Evolutionary conservation across 1,140 invertebrate genomes (phyloP), one percentile per base, ranked within the genome.

Genomic region (Drosophila bocki): DNA sequence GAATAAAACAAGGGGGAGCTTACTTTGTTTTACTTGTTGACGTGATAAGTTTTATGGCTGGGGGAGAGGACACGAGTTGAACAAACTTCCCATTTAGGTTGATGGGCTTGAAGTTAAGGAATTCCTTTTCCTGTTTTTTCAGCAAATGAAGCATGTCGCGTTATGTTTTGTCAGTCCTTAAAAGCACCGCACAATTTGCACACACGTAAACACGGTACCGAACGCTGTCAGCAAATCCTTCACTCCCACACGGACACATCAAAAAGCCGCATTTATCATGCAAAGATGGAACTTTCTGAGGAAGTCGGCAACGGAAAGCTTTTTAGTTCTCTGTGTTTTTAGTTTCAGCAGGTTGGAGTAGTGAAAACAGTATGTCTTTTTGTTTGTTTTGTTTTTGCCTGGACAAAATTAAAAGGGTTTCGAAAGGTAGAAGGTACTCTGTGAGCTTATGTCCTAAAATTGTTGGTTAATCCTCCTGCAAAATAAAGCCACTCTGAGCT

Each of bases 221-320:
- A 41, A 48, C 29, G 26, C 33, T 26, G 41, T 64, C 63, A 54
- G 59, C 54, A 56, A 70, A 64, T 62, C 44, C 48, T 51, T 67
- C 71, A n/a, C 65, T 62, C 56, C 42, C 42, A 69, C 54, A 75
- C 37, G 67, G 60, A 72, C 48, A 78, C 82, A 81, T 74, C 63
- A 85, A 69, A 74, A 87, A 65, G 53, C 83, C 59, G 63, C 76
- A 88, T 86, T 86, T 80, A 80, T 83, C 76, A 65, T 76, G 80
- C 63, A 70, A 50, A 77, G 75, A 61, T 79, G 62, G 62, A 86
- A 82, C 78, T 79, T 64, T 53, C 48, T 53, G 63, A 70, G 76
- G 65, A 75, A 78, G 79, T 65, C 64, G 65, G 77, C 60, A 74
- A 50, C 51, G 65, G 70, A 79, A 76, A 68, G 61, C 64, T 87